Percentiles rank a stretch among this genome's conserved stretches.
These are phyloP conservation scores for Upupa epops DNA, from an alignment of 2,113 vertebrate species.

Conservation along the genomic window DNA sequence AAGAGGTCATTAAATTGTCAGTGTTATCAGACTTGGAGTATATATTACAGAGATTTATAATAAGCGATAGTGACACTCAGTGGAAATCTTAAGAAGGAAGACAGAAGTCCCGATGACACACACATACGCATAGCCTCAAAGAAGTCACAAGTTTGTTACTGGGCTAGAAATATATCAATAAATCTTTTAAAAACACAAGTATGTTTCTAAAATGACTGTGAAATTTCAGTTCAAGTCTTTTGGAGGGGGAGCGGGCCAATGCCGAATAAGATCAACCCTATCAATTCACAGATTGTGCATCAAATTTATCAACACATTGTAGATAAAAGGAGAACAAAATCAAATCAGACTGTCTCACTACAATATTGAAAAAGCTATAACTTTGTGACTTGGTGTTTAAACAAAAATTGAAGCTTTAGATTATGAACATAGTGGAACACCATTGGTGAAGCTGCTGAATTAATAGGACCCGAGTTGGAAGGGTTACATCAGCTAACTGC, in stretches of 20 bases:
- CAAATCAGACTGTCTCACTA: not conserved
- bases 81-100: not conserved
- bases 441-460: not conserved
- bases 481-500: not conserved
- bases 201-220: not conserved
- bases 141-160: not conserved
- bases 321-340: not conserved
- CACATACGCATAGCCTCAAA: not conserved
- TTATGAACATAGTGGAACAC: not conserved
- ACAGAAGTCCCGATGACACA: not conserved
- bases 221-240: not conserved
- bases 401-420: not conserved
- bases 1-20: not conserved
- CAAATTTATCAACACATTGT: not conserved
- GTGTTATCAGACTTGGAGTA: not conserved
- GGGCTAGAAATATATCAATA: not conserved
- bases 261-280: not conserved
- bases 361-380: not conserved
- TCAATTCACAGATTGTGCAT: not conserved
- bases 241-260: not conserved
- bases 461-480: constrained; percentile 4
- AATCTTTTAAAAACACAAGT: not conserved
- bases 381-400: not conserved
- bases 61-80: not conserved
- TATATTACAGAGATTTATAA: not conserved